Evolutionary conservation across 2,888 invertebrate genomes (phyloP).

Genomic region (Panzeria rudis): DNA sequence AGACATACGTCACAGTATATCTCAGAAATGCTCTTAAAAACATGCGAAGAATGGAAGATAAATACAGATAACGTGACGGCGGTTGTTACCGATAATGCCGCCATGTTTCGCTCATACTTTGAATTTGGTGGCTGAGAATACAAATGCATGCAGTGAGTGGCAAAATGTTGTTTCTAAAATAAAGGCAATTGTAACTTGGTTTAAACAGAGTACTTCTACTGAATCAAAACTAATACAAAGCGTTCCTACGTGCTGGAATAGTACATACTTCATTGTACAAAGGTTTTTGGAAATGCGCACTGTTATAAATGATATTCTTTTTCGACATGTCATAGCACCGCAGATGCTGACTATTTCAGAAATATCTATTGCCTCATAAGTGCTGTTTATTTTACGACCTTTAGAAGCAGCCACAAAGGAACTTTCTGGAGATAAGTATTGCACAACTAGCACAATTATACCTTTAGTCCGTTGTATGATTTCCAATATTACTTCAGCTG

Average conservation of each 20-base stretch:
- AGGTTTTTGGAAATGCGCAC: constrained; percentile 11
- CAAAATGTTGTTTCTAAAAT: constrained; percentile 12
- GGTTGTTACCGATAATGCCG: constrained; percentile 65
- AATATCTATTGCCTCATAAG: background rate
- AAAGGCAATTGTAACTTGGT: constrained; percentile 14
- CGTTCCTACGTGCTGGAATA: constrained; percentile 3
- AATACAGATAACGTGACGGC: constrained; percentile 60
- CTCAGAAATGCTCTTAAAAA: constrained; percentile 53
- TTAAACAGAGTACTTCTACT: constrained; percentile 19
- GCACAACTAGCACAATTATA: background rate
- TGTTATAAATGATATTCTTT: constrained; percentile 17
- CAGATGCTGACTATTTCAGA: constrained; percentile 9
- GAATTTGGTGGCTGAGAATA: constrained; percentile 7
- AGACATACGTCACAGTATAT: constrained; percentile 63
- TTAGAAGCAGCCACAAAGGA: background rate
- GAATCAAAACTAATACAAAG: constrained; percentile 24
- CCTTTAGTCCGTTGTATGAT: constrained; percentile 32
- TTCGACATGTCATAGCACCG: background rate
- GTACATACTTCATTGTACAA: too few relatives aligned
- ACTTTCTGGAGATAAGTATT: background rate
- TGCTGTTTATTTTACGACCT: background rate
- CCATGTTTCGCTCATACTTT: constrained; percentile 8
- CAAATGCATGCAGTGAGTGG: constrained; percentile 18
- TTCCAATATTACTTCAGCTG: constrained; percentile 20
- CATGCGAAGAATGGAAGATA: constrained; percentile 60